phyloP scores from a whole-genome alignment of 2,888 invertebrate species.

The Lymantria monacha region DNA sequence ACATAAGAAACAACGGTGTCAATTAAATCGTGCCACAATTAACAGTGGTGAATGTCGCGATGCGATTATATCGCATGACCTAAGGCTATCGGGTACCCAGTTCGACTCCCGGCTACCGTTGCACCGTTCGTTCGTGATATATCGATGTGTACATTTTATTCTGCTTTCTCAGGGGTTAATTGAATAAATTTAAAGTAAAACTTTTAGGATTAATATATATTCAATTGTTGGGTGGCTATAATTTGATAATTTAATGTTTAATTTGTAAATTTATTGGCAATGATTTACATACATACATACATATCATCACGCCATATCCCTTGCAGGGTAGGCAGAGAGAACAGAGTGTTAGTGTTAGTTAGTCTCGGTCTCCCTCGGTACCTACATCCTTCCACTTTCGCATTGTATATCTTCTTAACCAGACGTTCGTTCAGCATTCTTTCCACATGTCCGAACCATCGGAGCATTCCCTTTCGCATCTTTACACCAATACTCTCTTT shows the following conservation, averaged over 20 bases:
- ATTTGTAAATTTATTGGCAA: too few species aligned
- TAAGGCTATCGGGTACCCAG: slow-evolving; percentile 69
- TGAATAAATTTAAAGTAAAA: slow-evolving; percentile 46
- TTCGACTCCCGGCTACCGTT: slow-evolving; percentile 56
- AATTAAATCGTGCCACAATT: slow-evolving; percentile 70
- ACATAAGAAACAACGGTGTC: slow-evolving; percentile 49
- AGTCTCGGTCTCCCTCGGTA: too few species aligned
- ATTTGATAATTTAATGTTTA: slow-evolving; percentile 3
- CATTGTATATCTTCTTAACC: too few species aligned
- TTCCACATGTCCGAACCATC: too few species aligned
- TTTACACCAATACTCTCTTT: too few species aligned
- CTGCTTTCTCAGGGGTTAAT: slow-evolving; percentile 55
- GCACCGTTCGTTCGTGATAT: slow-evolving; percentile 63
- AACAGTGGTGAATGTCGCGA: slow-evolving; percentile 61
- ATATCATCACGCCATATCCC: too few species aligned
- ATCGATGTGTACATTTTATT: slow-evolving; percentile 61
- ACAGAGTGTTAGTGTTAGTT: too few species aligned
- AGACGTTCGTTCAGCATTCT: too few species aligned
- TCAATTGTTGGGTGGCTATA: slow-evolving; percentile 24
- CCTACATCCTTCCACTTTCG: too few species aligned
- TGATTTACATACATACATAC: too few species aligned
- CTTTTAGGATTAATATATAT: slow-evolving; percentile 28
- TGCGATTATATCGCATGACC: slow-evolving; percentile 72
- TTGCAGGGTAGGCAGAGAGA: too few species aligned
- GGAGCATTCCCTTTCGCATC: too few species aligned